These are phyloP conservation scores for Heliconius hewitsoni DNA, from an alignment of 1,140 invertebrate genomes.

Conservation along the genomic window DNA sequence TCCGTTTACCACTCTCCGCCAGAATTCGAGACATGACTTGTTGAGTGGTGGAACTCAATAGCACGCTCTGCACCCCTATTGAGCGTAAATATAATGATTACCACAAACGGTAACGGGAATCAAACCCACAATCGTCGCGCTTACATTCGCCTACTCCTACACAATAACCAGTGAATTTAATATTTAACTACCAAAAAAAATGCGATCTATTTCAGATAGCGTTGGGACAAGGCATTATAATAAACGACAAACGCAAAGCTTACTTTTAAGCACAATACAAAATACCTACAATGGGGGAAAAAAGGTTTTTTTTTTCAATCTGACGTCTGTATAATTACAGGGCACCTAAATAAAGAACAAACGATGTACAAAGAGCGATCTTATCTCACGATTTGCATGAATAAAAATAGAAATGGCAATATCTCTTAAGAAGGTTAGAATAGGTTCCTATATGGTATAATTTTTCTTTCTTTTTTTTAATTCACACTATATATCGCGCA, in stretches of 20 bases:
- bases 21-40: no score
- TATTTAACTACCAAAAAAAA: background rate
- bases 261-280: background rate
- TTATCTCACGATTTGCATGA: background rate
- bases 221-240: background rate
- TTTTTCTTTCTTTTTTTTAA: no score
- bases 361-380: conserved; percentile 5
- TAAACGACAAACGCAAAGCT: conserved; percentile 3
- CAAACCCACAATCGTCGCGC: background rate
- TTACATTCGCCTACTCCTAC: background rate
- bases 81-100: background rate
- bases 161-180: background rate
- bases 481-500: no score
- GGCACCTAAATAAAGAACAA: background rate
- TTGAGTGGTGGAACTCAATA: background rate
- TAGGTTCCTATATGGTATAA: background rate
- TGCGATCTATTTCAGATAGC: background rate
- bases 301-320: background rate
- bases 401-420: background rate
- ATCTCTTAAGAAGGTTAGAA: background rate
- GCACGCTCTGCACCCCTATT: no score
- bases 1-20: background rate
- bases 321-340: background rate
- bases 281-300: background rate
- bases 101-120: background rate